Evolutionary conservation across 2,888 invertebrate genomes (phyloP), one percentile per base, ranked within the genome.

Genomic region (Sycophila texana): DNA sequence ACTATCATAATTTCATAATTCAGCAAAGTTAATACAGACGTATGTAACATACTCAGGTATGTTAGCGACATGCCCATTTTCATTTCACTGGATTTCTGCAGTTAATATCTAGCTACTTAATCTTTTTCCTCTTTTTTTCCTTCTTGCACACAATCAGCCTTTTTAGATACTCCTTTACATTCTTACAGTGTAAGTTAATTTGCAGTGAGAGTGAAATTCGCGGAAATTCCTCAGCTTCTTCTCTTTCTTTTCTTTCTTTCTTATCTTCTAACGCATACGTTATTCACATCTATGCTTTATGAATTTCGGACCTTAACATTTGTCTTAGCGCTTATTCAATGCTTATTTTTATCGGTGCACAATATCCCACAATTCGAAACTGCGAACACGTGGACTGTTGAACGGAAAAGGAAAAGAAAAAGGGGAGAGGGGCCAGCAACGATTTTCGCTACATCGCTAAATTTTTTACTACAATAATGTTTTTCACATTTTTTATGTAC

Each of bases 1-100:
- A 75, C 75, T 68, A 75, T 71, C 72, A 79, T 76, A 80, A 76
- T 63, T 66, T 72, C 75, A 76, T 57, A 57, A 68, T 75, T 60
- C 61, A 68, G 65, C 74, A 74, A 74, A 39, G 39, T 39, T 39
- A 39, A 39, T 39, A 39, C 39, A 39, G 39, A 39, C 7, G 39
- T 7, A 4, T 5, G 26, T 3, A 1, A 26, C 3, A 26, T 26
- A 26, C n/a, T 26, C 26, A 3, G 26, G 3, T 26, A 26, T n/a
- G 30, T 30, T 4, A 30, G 58, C 39, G 22, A 51, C 73, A 47
- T 58, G 53, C 14, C n/a, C 58, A 30, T 70, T 58, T 70, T 22
- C 67, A 47, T 65, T 63, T 71, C 18, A 30, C 2, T 30, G 30
- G 30, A 30, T 30, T 30, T 30, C 4, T 30, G 7, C 30, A 30